Evolutionary conservation across 2,113 vertebrate genomes (phyloP), one percentile per base, ranked within the genome.

Genomic region (Elanus axillaris): DNA sequence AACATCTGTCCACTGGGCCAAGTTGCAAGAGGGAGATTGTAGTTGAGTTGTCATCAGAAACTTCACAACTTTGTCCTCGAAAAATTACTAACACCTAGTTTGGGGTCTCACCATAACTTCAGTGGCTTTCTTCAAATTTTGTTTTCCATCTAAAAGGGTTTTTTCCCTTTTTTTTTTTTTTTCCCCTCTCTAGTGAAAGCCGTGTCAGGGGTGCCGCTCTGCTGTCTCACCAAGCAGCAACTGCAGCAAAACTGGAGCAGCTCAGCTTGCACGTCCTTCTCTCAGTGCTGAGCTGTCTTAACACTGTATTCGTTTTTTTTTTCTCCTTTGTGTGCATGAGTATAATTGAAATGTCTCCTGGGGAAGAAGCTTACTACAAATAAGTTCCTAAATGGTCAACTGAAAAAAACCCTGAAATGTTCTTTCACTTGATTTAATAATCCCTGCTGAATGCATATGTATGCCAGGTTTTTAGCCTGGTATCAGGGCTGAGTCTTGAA

Each of bases 181-280:
- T 29, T 9, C 19, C 5, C 3, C 32, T 31, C 34, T 23, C 10
- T 7, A 53, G 13, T 1, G 0, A 47, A 8, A 68, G 60, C 22
- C 19, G 5, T 20, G 38, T 29, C 42, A 45, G 68, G 11, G 31
- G 31, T 32, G 36, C 36, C 58, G 47, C 34, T 69, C 18, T 36
- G 13, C 42, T 45, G 20, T 55, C 36, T 43, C 1, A 1, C 22
- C 4, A 2, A 66, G 36, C 29, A 40, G 66, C 43, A 40, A 18
- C 72, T 5, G 43, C 53, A 58, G 36, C 34, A 36, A 20, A 64
- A 42, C 42, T 10, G 23, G 29, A 63, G 50, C 13, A 50, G 50
- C 60, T 71, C 72, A 86, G 76, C 71, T 69, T 58, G 16, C 6
- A 6, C 3, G 0, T 7, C 66, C 86, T 81, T 69, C 55, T 90